Percentiles rank a stretch among this genome's conserved stretches.
Evolutionary conservation across 2,888 invertebrate species (phyloP).

Genomic region (Meghimatium bilineatum): DNA sequence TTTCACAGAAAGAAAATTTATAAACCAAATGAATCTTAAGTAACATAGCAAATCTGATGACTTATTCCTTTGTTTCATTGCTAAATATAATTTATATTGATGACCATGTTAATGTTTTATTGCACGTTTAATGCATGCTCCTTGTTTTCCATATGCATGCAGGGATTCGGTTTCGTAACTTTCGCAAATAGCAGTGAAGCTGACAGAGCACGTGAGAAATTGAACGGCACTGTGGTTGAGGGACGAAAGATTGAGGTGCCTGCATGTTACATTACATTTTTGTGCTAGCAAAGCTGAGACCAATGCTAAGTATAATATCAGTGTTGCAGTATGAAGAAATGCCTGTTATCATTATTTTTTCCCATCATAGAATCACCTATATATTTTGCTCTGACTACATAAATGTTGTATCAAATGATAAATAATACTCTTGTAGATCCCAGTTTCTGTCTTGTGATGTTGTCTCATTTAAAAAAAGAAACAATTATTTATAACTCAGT

Average conservation of each 20-base stretch:
- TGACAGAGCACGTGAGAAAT: constrained; percentile 99
- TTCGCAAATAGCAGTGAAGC: constrained; percentile 99
- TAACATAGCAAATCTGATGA: constrained; percentile 14
- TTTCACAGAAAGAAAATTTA: neutral
- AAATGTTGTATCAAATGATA: constrained; percentile 37
- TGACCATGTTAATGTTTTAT: constrained; percentile 64
- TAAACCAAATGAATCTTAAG: neutral
- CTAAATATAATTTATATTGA: constrained; percentile 40
- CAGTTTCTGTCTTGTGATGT: neutral
- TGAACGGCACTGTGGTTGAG: constrained; percentile 99
- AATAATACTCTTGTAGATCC: constrained; percentile 29
- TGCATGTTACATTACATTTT: constrained; percentile 73
- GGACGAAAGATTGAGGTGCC: constrained; percentile 99
- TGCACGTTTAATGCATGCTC: constrained; percentile 70
- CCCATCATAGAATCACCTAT: constrained; percentile 30
- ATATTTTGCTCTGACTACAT: constrained; percentile 23
- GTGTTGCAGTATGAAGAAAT: constrained; percentile 75
- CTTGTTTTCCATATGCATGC: constrained; percentile 84
- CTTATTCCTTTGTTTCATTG: constrained; percentile 23
- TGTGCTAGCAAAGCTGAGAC: constrained; percentile 74
- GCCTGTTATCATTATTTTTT: constrained; percentile 61
- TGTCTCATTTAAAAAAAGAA: neutral
- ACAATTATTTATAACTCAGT: too few species aligned
- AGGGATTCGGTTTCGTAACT: constrained; percentile 99
- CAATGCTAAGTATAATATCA: constrained; percentile 67